Base-by-base conservation (phyloP, 2,113 vertebrate species). In the Corvus hawaiiensis region DNA sequence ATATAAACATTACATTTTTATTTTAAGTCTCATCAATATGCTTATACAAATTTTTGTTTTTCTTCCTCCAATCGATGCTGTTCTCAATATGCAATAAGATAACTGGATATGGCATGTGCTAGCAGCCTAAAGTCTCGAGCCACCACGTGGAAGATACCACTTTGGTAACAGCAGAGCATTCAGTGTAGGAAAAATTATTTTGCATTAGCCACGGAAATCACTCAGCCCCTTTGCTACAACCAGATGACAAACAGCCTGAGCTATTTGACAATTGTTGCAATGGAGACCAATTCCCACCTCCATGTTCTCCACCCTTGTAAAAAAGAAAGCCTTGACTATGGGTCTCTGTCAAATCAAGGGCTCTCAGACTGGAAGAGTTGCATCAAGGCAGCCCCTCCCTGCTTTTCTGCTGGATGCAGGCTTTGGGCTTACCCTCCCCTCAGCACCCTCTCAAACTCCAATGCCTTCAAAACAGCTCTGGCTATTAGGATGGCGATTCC, bases 21-120 rank as follows among this genome's bases (percentile, higher is more conserved):
- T 86, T 90, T 92, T 93, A 81, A 87, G 81, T 95, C 78, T 85
- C 82, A 73, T 49, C 79, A 91, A 76, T 69, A 30, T 18, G 8
- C 85, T 91, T 73, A 30, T 64, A 64, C 35, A n/a, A 66, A 46
- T 46, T 87, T 79, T 64, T 79, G 37, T 49, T 93, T 93, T 93
- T 92, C 87, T 89, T 89, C 75, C 49, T 75, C 41, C 26, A 85
- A 2, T 89, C 26, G 17, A 30, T 52, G 39, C 81, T 35, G 4
- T 75, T 91, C 78, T 71, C 35, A 49, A 6, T 52, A 84, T n/a
- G 26, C 74, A 72, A 7, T 52, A n/a, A 77, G 54, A 69, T 91
- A 90, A 94, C 75, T 87, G 46, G 22, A 49, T 68, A 43, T 41
- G 75, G 78, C 49, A 44, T n/a, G 13, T 79, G 62, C n/a, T 79